These are phyloP conservation scores for Sus scrofa DNA, from an alignment of 2,113 vertebrate species.

Conservation along the genomic window DNA sequence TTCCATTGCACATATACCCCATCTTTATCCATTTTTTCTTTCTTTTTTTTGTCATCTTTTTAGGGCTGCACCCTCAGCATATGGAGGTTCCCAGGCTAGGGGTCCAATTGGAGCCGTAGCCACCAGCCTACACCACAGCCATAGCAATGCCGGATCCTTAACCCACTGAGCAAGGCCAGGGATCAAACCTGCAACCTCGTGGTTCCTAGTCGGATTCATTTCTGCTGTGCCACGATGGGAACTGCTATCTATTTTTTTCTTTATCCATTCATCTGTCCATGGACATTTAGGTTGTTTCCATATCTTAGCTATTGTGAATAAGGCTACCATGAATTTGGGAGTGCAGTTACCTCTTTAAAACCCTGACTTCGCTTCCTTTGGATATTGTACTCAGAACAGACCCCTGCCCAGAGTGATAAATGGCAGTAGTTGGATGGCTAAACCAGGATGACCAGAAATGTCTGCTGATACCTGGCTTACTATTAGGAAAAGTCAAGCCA, in stretches of 20 bases:
- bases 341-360: not conserved
- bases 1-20: not conserved
- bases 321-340: not conserved
- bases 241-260: too few species aligned
- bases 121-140: too few species aligned
- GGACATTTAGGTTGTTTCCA: not conserved
- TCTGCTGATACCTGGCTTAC: not conserved
- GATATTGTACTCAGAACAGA: not conserved
- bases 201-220: too few species aligned
- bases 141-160: too few species aligned
- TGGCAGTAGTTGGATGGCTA: not conserved
- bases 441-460: not conserved
- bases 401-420: not conserved
- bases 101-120: too few species aligned
- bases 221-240: too few species aligned
- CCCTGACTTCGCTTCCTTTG: not conserved
- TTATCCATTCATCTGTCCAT: not conserved
- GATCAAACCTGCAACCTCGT: too few species aligned
- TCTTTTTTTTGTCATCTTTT: too few species aligned
- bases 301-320: not conserved
- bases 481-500: not conserved
- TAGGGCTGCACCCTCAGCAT: too few species aligned
- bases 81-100: too few species aligned
- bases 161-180: too few species aligned
- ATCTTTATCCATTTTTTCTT: not conserved